These are phyloP conservation scores for Enoplosus armatus DNA, from an alignment of 2,797 vertebrate species.

Conservation along the genomic window DNA sequence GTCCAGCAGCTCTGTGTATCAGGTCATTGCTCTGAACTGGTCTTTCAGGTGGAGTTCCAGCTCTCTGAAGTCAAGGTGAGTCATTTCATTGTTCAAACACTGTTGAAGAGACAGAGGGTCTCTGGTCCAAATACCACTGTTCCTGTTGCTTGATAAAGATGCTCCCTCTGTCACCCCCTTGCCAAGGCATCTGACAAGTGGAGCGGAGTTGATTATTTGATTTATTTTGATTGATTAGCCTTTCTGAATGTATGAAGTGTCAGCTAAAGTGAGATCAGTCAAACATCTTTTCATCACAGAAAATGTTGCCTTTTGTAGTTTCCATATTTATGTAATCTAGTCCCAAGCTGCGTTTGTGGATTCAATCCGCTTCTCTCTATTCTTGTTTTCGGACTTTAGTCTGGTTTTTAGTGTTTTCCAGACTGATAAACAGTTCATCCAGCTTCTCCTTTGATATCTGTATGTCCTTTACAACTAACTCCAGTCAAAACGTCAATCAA, in stretches of 20 bases:
- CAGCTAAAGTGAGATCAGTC: background rate
- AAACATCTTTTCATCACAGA: background rate
- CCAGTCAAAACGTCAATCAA: background rate
- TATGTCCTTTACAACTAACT: background rate
- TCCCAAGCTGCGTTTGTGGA: background rate
- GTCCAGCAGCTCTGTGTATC: conserved; percentile 83
- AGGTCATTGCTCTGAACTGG: conserved; percentile 84
- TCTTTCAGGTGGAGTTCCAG: conserved; percentile 91
- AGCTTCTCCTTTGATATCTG: background rate
- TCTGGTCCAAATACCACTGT: background rate
- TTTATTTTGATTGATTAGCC: background rate
- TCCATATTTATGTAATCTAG: background rate
- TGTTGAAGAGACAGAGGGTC: background rate
- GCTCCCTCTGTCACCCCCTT: background rate
- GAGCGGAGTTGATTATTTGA: too few species aligned
- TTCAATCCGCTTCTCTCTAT: background rate
- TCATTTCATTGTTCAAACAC: background rate
- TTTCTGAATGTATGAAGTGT: background rate
- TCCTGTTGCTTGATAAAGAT: background rate
- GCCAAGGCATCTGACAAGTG: background rate
- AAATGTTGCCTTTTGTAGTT: background rate
- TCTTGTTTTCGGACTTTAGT: background rate
- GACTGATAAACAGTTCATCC: background rate
- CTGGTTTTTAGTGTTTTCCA: background rate
- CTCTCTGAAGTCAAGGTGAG: conserved; percentile 88